Conservation (phyloP, 1,140 invertebrate genomes). For the Drosophila hydei region DNA sequence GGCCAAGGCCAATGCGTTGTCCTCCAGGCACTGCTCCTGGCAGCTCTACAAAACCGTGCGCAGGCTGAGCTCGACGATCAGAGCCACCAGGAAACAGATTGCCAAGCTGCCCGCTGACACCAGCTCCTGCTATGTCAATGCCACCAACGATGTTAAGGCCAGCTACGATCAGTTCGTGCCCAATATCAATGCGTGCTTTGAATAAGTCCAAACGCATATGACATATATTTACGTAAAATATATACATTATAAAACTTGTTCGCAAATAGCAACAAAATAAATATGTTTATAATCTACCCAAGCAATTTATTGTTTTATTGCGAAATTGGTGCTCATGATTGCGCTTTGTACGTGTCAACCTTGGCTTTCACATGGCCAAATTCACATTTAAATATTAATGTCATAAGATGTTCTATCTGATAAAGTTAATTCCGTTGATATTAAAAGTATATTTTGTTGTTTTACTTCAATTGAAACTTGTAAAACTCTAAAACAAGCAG, state of each 20-base stretch:
- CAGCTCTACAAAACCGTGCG: slow-evolving; percentile 18
- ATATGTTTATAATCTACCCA: no score
- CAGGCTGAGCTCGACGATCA: slow-evolving; percentile 32
- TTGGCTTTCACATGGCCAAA: no score
- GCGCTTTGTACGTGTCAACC: no score
- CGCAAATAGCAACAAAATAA: no score
- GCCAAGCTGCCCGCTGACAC: slow-evolving; percentile 40
- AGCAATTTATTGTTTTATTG: no score
- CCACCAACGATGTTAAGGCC: slow-evolving; percentile 32
- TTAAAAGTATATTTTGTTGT: no score
- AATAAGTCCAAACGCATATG: slow-evolving; percentile 11
- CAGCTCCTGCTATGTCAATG: slow-evolving; percentile 34
- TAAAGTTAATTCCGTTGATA: no score
- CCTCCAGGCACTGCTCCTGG: slow-evolving; percentile 12
- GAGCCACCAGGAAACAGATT: slow-evolving; percentile 30
- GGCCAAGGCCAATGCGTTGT: not conserved
- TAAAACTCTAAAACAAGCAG: no score
- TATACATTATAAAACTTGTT: not conserved
- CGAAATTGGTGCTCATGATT: no score
- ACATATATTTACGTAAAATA: not conserved
- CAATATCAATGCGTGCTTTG: slow-evolving; percentile 36
- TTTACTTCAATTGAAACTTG: no score
- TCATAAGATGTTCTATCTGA: no score
- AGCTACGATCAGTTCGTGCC: slow-evolving; percentile 50
- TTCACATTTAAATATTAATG: no score